Evolutionary conservation across 2,113 vertebrate genomes (phyloP).

Genomic region (Strix uralensis): DNA sequence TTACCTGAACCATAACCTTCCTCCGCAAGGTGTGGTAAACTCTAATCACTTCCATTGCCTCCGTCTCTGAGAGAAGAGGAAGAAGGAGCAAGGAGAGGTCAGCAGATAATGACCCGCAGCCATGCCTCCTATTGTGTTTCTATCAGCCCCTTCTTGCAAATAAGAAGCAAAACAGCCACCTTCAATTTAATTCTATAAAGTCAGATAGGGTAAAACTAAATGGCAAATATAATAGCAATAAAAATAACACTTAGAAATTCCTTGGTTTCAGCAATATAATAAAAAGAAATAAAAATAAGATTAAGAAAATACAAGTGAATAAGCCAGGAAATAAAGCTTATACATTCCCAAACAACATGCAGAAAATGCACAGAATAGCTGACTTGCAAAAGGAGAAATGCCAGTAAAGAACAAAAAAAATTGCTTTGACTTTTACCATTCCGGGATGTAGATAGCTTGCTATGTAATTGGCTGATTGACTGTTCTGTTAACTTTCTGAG

Average conservation of each 20-base stretch:
- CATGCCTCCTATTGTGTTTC: neutral
- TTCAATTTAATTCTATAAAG: neutral
- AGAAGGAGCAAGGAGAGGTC: neutral
- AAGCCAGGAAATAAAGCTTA: neutral
- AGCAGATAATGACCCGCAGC: neutral
- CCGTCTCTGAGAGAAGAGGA: accelerated
- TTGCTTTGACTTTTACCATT: neutral
- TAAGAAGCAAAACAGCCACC: neutral
- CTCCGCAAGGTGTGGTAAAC: neutral
- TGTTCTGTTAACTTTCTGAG: neutral
- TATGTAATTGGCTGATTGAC: slow-evolving; percentile 2
- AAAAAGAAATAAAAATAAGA: neutral
- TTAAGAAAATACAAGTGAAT: neutral
- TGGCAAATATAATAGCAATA: neutral
- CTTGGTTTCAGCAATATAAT: neutral
- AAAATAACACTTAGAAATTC: neutral
- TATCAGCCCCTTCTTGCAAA: neutral
- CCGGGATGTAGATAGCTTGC: neutral
- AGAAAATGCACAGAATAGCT: neutral
- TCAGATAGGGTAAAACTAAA: neutral
- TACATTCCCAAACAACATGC: neutral
- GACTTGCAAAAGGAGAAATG: neutral
- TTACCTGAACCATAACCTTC: neutral
- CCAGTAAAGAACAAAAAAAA: neutral
- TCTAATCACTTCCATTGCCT: neutral